Evolutionary conservation across 1,140 invertebrate species (phyloP), one percentile per base, ranked within the genome.

Genomic region (Trichomalopsis sarcophagae): DNA sequence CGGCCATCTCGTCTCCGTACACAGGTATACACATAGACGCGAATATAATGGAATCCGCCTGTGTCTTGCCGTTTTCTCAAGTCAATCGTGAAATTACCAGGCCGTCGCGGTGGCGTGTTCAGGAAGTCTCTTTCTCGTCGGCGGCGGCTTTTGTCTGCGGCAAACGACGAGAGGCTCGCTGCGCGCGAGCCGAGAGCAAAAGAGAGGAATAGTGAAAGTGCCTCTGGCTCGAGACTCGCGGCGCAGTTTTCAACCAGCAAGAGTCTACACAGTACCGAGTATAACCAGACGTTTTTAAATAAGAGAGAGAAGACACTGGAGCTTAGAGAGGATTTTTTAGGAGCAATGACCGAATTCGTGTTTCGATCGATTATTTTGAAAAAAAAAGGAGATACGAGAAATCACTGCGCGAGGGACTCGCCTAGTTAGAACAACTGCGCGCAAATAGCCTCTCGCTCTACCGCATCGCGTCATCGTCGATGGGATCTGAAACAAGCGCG

Each of bases 71-170:
- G 86, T 87, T 84, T 83, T 86, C 81, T 86, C 77, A 71, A 81
- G 84, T 81, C 81, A 75, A 79, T 86, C 83, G 71, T 87, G 80
- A 85, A 87, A 82, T 87, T 78, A 83, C 85, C 27, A 36, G 27
- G 21, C 14, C 27, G n/a, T 23, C 21, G 47, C 50, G 9, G n/a
- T 27, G 23, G 10, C 23, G 27, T 79, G 86, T 88, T 87, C 87
- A 87, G 87, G 88, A 89, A 88, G 87, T 86, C 62, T 83, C 71
- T 68, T 33, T 76, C 79, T 75, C 81, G 33, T 44, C 40, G 36
- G n/a, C 40, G 36, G n/a, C 62, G n/a, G 11, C 75, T 47, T 47
- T 55, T 55, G 81, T 21, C 47, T 82, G 68, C 27, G 68, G 23
- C 68, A 5, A n/a, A 62, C 55, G 55, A 62, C 55, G 55, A n/a